phyloP scores from a whole-genome alignment of 2,113 vertebrate species.

The Lophura nycthemera region DNA sequence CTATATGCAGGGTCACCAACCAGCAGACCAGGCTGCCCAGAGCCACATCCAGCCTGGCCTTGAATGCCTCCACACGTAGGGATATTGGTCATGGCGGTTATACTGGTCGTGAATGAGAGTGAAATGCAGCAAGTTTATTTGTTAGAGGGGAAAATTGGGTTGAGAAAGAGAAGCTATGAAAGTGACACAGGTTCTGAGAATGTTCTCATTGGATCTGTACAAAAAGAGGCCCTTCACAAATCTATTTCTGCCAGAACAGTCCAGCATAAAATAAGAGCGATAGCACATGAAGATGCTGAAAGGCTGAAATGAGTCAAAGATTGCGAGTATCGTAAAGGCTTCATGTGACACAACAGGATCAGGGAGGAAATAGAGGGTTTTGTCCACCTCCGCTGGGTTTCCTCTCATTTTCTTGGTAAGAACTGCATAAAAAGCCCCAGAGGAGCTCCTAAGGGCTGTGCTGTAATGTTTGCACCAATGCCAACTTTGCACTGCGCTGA shows the following conservation, averaged over 20 bases:
- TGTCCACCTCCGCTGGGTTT: fast-evolving
- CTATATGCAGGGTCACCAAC: no score
- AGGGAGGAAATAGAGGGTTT: background rate
- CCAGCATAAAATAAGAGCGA: background rate
- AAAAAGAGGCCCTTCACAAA: fast-evolving
- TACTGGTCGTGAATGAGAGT: background rate
- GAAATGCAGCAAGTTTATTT: background rate
- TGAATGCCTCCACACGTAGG: no score
- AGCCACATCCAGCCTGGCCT: no score
- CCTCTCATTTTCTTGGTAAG: background rate
- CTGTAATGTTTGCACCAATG: fast-evolving
- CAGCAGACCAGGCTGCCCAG: no score
- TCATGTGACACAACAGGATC: background rate
- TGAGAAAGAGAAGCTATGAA: conserved; percentile 72
- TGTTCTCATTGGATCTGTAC: fast-evolving
- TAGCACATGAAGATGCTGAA: background rate
- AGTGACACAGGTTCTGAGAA: background rate
- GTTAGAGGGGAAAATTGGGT: conserved; percentile 25
- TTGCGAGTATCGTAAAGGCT: fast-evolving
- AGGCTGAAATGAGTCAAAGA: background rate
- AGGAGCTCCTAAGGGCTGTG: background rate
- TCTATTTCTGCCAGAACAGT: background rate
- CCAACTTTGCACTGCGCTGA: background rate
- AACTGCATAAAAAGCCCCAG: background rate
- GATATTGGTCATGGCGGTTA: background rate